Base-by-base conservation (phyloP, 2,888 invertebrate species). In the Drosophila mulleri region DNA sequence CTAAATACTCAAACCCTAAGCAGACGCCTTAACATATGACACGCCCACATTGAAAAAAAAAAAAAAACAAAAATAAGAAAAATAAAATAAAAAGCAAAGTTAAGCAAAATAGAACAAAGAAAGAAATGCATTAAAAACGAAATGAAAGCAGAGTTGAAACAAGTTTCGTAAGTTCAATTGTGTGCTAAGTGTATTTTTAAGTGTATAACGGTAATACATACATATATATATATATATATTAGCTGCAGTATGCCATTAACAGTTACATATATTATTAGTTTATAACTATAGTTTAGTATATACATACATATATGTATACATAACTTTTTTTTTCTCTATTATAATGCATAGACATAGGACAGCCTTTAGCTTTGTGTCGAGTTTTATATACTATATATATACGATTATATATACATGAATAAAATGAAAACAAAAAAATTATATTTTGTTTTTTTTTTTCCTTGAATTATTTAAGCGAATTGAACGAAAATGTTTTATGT, bases 181-280 rank as follows among this genome's bases (percentile, higher is more conserved):
- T 82, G 83, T 82, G 83, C 83, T 83, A 82, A 83, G 88, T 82
- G 85, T 88, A 83, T 78, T 83, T 88, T 67, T 88, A 83, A 83
- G 89, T 83, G 69, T 88, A 67, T 86, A 72, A 83, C 71, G 81
- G 60, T 86, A 78, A 75, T 74, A 62, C 44, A 70, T 41, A 67
- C 26, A 66, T 42, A 60, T 12, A 47, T 20, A 42, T 9, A 47
- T 23, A 45, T 4, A 67, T n/a, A 63, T 20, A 61, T 45, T 83
- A 86, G 89, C 79, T 80, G 71, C 75, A 75, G 71, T 74, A 77
- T 63, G 79, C 78, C 75, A 68, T 75, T 75, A 79, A 79, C 75
- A 52, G 44, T 54, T 47, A 69, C 16, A 32, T 11, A 59, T 47
- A 44, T 48, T 41, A 62, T 63, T 39, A 74, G 60, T 58, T 57